Base-by-base conservation (phyloP, 2,113 vertebrate genomes). In the Centropus unirufus region DNA sequence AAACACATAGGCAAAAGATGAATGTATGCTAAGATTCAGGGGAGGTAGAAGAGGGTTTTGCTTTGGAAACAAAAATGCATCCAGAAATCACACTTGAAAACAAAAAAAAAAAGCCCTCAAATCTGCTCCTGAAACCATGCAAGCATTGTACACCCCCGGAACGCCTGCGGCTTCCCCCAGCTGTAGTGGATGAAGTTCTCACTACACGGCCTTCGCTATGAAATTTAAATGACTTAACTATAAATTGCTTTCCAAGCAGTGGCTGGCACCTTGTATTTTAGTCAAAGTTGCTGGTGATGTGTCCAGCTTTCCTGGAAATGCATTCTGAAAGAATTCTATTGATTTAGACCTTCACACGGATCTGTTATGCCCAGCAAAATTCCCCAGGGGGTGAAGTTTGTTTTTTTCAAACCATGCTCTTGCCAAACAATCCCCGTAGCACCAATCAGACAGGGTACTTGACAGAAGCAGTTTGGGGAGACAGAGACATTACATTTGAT, bases 141-240 rank as follows among this genome's bases (percentile, higher is more conserved):
- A 44, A 79, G 19, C 32, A 52, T 67, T 93, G 52, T 85, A 16
- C 59, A 75, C 62, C 58, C 79, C 59, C 69, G 51, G 47, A 83
- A 80, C 4, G 9, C 20, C 44, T 68, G 18, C 36, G 44, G 47
- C 46, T 81, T 78, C 57, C 58, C 11, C 12, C 42, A 72, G 42
- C 52, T 80, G 59, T 4, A 4, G 7, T 69, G 58, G 32, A 59
- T 75, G 44, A 90, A 51, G 63, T 87, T 92, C 82, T 91, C 29
- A 78, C 44, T 91, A 5, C 62, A 72, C 57, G 42, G 64, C 55
- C 59, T 63, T 87, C 2, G 0, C 73, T 80, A 67, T 55, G 52
- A 89, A 96, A 92, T 96, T 87, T 67, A 95, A 97, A 95, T 93
- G 83, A 72, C 87, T 95, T 92, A 90, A 90, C 84, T 80, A 89